Percentiles rank a stretch among this genome's conserved stretches.
Evolutionary conservation across 2,113 vertebrate genomes (phyloP).

Genomic region (Mormyrus iriodes): DNA sequence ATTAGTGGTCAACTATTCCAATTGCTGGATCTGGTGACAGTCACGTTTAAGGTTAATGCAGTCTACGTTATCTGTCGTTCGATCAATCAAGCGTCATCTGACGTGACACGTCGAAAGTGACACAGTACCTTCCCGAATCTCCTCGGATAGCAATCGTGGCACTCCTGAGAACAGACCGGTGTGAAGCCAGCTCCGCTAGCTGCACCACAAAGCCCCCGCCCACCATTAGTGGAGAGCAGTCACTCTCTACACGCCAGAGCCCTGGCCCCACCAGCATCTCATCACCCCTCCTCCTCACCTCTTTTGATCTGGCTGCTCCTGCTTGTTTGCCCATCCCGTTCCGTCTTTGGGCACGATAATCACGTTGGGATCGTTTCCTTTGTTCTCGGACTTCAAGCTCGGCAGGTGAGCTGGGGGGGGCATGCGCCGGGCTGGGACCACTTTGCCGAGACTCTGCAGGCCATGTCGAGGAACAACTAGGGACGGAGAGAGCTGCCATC

Average conservation of each 20-base stretch:
- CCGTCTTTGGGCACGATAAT: slow-evolving; percentile 99
- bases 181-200: neutral
- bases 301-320: slow-evolving; percentile 99
- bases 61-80: neutral
- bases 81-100: neutral
- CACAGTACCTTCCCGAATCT: neutral
- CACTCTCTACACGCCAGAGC: neutral
- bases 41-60: neutral
- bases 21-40: neutral
- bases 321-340: slow-evolving; percentile 99
- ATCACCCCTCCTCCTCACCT: slow-evolving; percentile 60
- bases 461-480: slow-evolving; percentile 97
- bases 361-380: slow-evolving; percentile 99
- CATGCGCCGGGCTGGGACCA: slow-evolving; percentile 98
- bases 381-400: slow-evolving; percentile 98
- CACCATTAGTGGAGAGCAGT: neutral
- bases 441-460: slow-evolving; percentile 99
- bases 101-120: neutral
- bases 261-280: neutral
- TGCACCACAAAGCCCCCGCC: neutral
- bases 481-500: neutral
- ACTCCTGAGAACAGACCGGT: neutral
- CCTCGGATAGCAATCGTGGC: neutral
- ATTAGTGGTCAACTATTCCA: neutral
- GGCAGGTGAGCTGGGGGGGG: slow-evolving; percentile 97